A percentile compares a stretch with the other conserved stretches of the same genome.
Conservation (phyloP, 2,113 vertebrate genomes). For the Odontophorus gujanensis region DNA sequence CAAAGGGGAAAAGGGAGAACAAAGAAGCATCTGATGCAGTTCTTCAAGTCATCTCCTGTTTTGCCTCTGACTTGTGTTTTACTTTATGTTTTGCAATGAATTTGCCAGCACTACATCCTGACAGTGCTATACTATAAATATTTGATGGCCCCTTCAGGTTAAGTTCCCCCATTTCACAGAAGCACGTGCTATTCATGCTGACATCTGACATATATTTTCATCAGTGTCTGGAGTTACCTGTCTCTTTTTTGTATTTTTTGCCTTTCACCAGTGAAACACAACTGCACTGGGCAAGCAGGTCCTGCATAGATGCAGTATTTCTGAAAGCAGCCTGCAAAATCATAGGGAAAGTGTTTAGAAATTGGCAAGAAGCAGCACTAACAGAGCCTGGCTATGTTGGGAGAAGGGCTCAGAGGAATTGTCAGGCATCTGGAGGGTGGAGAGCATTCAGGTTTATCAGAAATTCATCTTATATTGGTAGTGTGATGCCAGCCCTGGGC, state of each 20-base stretch:
- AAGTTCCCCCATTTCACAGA: neutral
- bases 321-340: neutral
- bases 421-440: neutral
- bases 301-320: neutral
- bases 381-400: neutral
- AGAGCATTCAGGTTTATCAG: neutral
- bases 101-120: neutral
- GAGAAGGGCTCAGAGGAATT: neutral
- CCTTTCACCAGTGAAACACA: neutral
- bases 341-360: neutral
- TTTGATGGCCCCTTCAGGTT: constrained; percentile 39
- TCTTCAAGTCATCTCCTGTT: neutral
- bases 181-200: neutral
- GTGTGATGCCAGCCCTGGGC: neutral
- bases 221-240: neutral
- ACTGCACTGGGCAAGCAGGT: neutral
- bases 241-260: neutral
- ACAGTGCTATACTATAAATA: constrained; percentile 20
- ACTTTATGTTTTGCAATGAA: neutral
- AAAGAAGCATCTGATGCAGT: neutral
- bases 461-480: neutral
- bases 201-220: constrained; percentile 13
- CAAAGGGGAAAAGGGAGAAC: neutral
- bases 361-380: neutral
- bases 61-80: neutral